Base-by-base conservation (phyloP, 2,888 invertebrate genomes). In the Bimastos eiseni region DNA sequence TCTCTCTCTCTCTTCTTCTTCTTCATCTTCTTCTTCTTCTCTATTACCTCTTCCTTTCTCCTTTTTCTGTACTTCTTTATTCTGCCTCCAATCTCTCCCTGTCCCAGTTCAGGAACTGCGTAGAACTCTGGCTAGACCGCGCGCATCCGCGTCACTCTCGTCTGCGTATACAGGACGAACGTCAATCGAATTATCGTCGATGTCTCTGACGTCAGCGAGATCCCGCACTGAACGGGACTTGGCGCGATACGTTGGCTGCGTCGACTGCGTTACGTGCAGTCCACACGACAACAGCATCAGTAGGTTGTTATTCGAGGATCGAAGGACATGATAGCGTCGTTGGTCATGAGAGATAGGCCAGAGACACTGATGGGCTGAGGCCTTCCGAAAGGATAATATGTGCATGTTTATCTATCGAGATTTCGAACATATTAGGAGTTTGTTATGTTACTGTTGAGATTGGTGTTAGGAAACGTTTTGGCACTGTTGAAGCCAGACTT, bases 141-240 rank as follows among this genome's bases (percentile, higher is more conserved):
- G 70, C 70, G 70, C 70, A 70, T 70, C 30, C 70, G 70, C n/a
- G 70, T 70, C 70, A 21, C 21, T 70, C n/a, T n/a, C 70, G 70
- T 70, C 70, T n/a, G n/a, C 70, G n/a, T n/a, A 8, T n/a, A 11
- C 8, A n/a, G 21, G 49, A n/a, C 70, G n/a, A 70, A 70, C 70
- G 70, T 70, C 70, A 70, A n/a, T 70, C 11, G 70, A 70, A 70
- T 30, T 70, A 70, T 70, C n/a, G 70, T n/a, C 70, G 70, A n/a
- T n/a, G 70, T 70, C 70, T n/a, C 70, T 70, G 70, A 70, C 70
- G 70, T 70, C 70, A 70, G 70, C 70, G 70, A 70, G 30, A 70
- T 70, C 70, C n/a, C n/a, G 19, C 13, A n/a, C 70, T 70, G 70
- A 8, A 30, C 70, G 70, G n/a, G 70, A 70, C 70, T 70, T 30